Percentiles rank a stretch among this genome's conserved stretches.
Conservation (phyloP, 2,113 vertebrate species). For the Oreocharis arfaki region DNA sequence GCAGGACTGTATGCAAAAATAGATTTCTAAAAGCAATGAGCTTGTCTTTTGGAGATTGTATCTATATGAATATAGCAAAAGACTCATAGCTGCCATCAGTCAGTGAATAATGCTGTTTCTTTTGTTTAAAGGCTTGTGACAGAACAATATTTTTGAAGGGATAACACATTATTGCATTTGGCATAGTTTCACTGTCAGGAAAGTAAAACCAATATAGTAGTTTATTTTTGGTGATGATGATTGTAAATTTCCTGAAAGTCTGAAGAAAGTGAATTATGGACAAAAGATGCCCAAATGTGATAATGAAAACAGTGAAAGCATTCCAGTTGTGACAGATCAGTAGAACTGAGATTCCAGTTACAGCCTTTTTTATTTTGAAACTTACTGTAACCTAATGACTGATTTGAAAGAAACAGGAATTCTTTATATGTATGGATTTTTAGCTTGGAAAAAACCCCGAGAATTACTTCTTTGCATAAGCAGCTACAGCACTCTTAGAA, state of each 20-base stretch:
- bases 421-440: neutral
- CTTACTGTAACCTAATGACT: neutral
- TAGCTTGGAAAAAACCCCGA: neutral
- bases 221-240: neutral
- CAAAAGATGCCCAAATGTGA: neutral
- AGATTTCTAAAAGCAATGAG: neutral
- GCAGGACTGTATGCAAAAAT: neutral
- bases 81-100: neutral
- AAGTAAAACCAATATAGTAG: neutral
- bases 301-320: neutral
- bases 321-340: neutral
- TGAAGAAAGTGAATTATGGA: neutral
- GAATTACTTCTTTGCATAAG: neutral
- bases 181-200: neutral
- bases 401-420: neutral
- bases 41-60: neutral
- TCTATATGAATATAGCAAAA: neutral
- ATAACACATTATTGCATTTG: neutral
- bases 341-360: neutral
- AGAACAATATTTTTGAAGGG: neutral
- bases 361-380: neutral
- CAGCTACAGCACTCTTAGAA: neutral
- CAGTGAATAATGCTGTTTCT: neutral
- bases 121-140: neutral
- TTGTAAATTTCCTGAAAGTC: neutral